Evolutionary conservation across 2,888 invertebrate species (phyloP), one percentile per base, ranked within the genome.

Genomic region (Lamellibrachia satsuma): DNA sequence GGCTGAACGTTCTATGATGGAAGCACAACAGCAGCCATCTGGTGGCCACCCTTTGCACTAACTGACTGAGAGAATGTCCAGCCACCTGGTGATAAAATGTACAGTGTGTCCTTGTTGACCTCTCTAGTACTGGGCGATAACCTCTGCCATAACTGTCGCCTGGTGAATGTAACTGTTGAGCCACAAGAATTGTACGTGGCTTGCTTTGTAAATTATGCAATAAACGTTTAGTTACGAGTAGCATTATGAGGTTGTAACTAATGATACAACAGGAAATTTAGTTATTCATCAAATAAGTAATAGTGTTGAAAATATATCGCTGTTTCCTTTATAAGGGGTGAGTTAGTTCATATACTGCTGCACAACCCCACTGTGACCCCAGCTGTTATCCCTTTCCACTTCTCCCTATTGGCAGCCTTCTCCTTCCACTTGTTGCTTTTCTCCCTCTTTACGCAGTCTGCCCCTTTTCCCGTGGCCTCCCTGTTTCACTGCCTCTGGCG

Each of bases 1-100:
- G 39, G 93, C 93, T 7, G 92, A 93, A 90, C 52, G 60, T 11
- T 51, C 92, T 51, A 92, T 75, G 92, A 39, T 51, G 52, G 92
- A 57, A 57, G 51, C 91, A 8, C 22, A 22, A 75, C 75, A 75
- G 75, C 75, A 75, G 75, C 75, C 75, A 75, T n/a, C 75, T 4
- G 55, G 55, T 9, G 55, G 55, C 9, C 55, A 4, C 9, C 22
- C 22, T 22, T 22, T n/a, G 75, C 75, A 75, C 75, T 75, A 75
- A 22, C 55, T 75, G 75, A 11, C 39, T 39, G 39, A 39, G 39
- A 39, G 39, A 39, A 39, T 39, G 39, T 39, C 39, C 0, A 0
- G 39, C 39, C 75, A 11, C 6, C 75, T 75, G 75, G 75, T 75
- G 75, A 22, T 22, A 75, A n/a, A 75, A 75, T 15, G 3, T 75